Conservation (phyloP, 2,888 invertebrate genomes). For the Nomada flava region DNA sequence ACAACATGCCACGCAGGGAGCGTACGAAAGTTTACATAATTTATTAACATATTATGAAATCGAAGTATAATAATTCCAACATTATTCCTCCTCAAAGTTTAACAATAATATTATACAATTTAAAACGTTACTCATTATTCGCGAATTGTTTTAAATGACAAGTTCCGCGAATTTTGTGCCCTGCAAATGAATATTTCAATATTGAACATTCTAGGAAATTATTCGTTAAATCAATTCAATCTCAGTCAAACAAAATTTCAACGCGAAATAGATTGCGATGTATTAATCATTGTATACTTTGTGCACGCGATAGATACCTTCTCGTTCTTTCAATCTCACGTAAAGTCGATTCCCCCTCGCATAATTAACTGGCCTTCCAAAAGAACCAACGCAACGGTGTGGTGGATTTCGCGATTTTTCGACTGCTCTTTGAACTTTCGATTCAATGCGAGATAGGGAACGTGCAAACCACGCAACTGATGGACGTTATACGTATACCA, state of each 20-base stretch:
- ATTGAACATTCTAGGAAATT: background rate
- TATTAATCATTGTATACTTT: background rate
- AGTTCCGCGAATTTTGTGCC: too few species aligned
- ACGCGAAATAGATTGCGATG: background rate
- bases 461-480: constrained; percentile 7
- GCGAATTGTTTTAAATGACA: background rate
- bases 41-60: too few species aligned
- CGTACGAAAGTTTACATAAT: too few species aligned
- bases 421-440: background rate
- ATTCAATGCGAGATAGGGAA: background rate
- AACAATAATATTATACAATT: too few species aligned
- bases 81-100: too few species aligned
- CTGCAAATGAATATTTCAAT: too few species aligned
- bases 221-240: background rate
- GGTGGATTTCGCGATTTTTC: background rate
- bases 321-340: background rate
- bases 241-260: background rate
- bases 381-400: background rate
- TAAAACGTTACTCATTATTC: too few species aligned
- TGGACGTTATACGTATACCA: constrained; percentile 3
- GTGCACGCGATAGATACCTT: background rate
- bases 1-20: too few species aligned
- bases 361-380: constrained; percentile 7
- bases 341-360: background rate
- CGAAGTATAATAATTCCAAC: too few species aligned